Evolutionary conservation across 2,797 vertebrate species (phyloP), one percentile per base, ranked within the genome.

Genomic region (Danio jaintianensis): DNA sequence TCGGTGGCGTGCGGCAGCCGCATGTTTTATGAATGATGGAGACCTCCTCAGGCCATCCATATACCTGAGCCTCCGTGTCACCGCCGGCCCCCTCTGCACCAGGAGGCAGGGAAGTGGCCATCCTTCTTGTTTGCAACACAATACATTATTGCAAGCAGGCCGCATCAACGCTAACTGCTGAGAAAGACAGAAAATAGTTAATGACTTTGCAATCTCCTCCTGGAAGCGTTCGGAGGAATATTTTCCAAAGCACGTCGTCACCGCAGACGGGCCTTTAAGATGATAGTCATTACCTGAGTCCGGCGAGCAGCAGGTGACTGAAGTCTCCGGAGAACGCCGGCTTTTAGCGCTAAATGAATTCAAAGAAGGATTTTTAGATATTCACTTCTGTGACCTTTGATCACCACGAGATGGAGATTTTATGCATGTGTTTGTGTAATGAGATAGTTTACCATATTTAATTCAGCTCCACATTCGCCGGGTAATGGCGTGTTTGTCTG

Each of bases 21-120:
- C 82, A 87, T 84, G 89, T 92, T 93, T 94, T 95, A 94, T 94
- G 94, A 94, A 94, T 93, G 94, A 95, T 94, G 93, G 93, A 94
- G 93, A 92, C 92, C 92, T 94, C 92, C 92, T 91, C 88, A 93
- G 93, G 92, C 92, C 86, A 89, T 90, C 89, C 86, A 89, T 89
- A 89, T 89, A 89, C 88, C 87, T 88, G 88, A 85, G 86, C 82
- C 78, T 76, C 67, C 64, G 81, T 80, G 81, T 86, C 87, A 85
- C 85, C 56, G 75, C 75, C 45, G 82, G 86, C 80, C 86, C 86
- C 85, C 83, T 72, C 67, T 59, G 83, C 90, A 89, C 89, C 82
- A 80, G 90, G 91, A 92, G 93, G 92, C 91, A 89, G 92, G 90
- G 90, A 93, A 88, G 89, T 89, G 83, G 89, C 90, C 91, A 94